Evolutionary conservation across 1,140 invertebrate species (phyloP).

Genomic region (Ylistrum balloti): DNA sequence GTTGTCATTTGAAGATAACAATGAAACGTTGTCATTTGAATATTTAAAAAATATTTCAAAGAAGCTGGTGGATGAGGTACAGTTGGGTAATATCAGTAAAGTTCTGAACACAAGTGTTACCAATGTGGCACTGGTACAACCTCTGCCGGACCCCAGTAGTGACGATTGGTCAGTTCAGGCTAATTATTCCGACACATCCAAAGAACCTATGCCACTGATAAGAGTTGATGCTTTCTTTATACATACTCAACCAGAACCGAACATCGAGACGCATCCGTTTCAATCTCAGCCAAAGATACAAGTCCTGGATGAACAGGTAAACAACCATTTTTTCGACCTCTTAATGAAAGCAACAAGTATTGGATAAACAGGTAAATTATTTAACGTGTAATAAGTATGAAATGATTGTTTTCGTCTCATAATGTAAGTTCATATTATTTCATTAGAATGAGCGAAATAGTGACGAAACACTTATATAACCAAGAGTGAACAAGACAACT

Average conservation of each 20-base stretch:
- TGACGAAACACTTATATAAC: too few relatives aligned
- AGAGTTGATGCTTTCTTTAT: not conserved
- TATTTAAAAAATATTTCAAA: not conserved
- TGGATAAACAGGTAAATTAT: too few relatives aligned
- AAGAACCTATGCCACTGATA: not conserved
- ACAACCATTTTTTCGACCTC: too few relatives aligned
- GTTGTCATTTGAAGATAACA: not conserved
- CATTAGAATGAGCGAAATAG: too few relatives aligned
- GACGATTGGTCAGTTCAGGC: constrained; percentile 2
- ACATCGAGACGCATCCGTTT: constrained; percentile 43
- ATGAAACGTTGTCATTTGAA: not conserved
- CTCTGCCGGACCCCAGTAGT: not conserved
- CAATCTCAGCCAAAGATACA: constrained; percentile 52
- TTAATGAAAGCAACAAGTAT: too few relatives aligned
- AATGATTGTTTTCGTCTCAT: too few relatives aligned
- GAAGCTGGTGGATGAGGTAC: not conserved
- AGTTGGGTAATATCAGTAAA: not conserved
- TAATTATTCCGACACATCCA: not conserved
- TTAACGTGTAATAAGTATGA: too few relatives aligned
- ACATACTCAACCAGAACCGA: not conserved
- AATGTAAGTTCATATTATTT: too few relatives aligned
- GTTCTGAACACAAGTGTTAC: not conserved
- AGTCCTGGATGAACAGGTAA: constrained; percentile 52
- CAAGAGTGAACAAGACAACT: too few relatives aligned
- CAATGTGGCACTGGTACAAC: not conserved